Evolutionary conservation across 2,888 invertebrate species (phyloP), one percentile per base, ranked within the genome.

Genomic region (Eudemis profundana): DNA sequence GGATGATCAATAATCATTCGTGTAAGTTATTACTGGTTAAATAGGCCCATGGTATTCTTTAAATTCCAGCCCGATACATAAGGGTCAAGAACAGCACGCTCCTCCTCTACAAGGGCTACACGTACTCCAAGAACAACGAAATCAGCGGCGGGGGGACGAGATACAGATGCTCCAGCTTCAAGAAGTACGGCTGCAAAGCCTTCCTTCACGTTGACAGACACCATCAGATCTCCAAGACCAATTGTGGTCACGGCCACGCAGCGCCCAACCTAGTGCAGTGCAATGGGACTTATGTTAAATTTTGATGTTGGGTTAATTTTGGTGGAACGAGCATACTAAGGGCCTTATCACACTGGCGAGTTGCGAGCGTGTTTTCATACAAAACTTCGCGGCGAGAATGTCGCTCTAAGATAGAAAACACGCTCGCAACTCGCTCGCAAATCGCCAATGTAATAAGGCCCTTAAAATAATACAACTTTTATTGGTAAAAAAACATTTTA

Each of bases 121-220:
- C 56, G 10, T 56, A 56, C 19, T 56, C 56, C 8, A 56, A 29
- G 27, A 56, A 56, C 42, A 56, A 56, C 42, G 10, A 12, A 2
- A 44, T 29, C 8, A 1, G 29, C 4, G 29, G 56, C 2, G 29
- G 56, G 1, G n/a, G 42, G 14, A 29, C 29, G 4, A 56, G 42
- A 15, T 42, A 56, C 19, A 27, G 44, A 12, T 44, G 44, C 2
- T 56, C 56, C 17, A 56, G 56, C 29, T 56, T 56, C 42, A 56
- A 44, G 19, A 56, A 27, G 17, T 19, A 17, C 17, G 38, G 38
- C 40, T 53, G 53, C 12, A 53, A 23, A 15, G 53, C 53, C 5
- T 56, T 14, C 14, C 27, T 56, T 0, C 56, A 56, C 4, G 56
- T 56, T 12, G 56, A 56, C n/a, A 27, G n/a, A 7, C 19, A 56